These are phyloP conservation scores for Cephus runcator DNA, from an alignment of 2,888 invertebrate genomes.

Conservation along the genomic window DNA sequence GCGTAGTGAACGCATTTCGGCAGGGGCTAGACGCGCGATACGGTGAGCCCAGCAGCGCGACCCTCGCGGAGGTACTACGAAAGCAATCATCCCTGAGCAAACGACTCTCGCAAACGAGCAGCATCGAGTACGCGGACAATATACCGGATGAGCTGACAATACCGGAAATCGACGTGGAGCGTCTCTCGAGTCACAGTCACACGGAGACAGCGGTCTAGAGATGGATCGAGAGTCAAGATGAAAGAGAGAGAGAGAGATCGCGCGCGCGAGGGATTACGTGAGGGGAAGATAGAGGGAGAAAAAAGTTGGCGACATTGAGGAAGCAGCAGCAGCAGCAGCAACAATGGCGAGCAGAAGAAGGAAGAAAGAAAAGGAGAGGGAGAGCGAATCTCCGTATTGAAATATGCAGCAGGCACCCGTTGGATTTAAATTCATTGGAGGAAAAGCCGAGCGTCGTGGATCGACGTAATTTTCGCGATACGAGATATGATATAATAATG, in stretches of 20 bases:
- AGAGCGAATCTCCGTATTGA: neutral
- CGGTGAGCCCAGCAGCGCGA: conserved; percentile 86
- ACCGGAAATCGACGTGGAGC: conserved; percentile 92
- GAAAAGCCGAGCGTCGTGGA: no score
- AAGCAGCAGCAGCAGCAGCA: no score
- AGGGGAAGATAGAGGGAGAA: neutral
- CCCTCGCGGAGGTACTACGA: conserved; percentile 91
- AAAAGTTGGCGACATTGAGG: neutral
- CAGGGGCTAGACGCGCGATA: conserved; percentile 84
- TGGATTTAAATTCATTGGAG: no score
- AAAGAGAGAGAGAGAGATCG: neutral
- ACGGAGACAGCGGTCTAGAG: conserved; percentile 94
- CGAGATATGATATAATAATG: no score
- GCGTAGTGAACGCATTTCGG: conserved; percentile 99
- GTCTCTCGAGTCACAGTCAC: conserved; percentile 92
- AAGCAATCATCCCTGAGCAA: conserved; percentile 93
- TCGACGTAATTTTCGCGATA: no score
- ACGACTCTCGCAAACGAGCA: conserved; percentile 91
- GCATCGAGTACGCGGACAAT: conserved; percentile 91
- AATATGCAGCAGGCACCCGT: no score
- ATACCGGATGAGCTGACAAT: conserved; percentile 89
- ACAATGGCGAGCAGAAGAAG: no score
- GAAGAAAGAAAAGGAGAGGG: neutral
- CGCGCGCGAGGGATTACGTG: neutral
- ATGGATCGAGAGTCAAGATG: neutral